These are phyloP conservation scores for Hydrolagus colliei DNA, from an alignment of 2,797 vertebrate species.

Conservation along the genomic window DNA sequence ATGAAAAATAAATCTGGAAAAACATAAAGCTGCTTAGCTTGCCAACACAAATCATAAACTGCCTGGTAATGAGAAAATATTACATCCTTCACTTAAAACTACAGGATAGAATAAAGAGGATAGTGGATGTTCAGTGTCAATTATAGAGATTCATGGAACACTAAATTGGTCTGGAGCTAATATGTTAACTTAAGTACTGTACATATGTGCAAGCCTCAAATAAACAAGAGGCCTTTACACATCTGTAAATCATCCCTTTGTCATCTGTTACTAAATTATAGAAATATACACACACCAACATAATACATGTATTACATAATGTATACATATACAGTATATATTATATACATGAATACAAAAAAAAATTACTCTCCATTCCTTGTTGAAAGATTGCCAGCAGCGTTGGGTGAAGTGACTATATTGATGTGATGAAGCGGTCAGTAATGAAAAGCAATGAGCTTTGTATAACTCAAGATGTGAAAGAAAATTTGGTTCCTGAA, in stretches of 20 bases:
- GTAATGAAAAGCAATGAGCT: not conserved
- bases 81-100: not conserved
- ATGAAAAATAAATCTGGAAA: not conserved
- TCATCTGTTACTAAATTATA: not conserved
- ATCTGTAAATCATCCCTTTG: not conserved
- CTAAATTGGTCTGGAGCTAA: too few relatives aligned
- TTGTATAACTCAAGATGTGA: too few relatives aligned
- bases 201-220: not conserved
- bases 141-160: not conserved
- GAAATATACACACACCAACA: too few relatives aligned
- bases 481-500: not conserved
- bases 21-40: not conserved
- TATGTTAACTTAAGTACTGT: not conserved
- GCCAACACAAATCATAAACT: not conserved
- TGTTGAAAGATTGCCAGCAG: not conserved
- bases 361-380: too few relatives aligned
- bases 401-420: not conserved
- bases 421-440: not conserved
- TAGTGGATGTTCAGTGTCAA: not conserved
- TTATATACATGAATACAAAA: too few relatives aligned
- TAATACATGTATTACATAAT: too few relatives aligned
- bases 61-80: not conserved
- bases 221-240: not conserved
- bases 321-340: too few relatives aligned
- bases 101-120: too few relatives aligned